These are phyloP conservation scores for Columbina picui DNA, from an alignment of 2,113 vertebrate genomes.

Conservation along the genomic window DNA sequence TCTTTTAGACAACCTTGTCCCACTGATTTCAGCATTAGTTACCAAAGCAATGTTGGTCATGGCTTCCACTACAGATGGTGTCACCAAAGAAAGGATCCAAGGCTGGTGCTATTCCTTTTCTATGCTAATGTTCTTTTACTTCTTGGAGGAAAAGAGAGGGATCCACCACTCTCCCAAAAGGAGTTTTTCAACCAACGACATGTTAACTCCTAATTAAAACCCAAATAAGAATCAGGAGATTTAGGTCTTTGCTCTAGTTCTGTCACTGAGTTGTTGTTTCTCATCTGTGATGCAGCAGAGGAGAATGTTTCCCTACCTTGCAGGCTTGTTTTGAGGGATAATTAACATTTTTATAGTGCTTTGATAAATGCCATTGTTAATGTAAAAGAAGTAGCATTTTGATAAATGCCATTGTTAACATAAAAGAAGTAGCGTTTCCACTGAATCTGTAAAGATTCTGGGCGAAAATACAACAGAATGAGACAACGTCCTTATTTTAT, in stretches of 20 bases:
- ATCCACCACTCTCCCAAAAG: not conserved
- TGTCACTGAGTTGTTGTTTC: not conserved
- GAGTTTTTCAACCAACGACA: not conserved
- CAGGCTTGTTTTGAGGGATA: constrained; percentile 15
- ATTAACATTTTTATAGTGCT: constrained; percentile 44
- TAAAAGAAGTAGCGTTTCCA: not conserved
- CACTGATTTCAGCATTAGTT: not conserved
- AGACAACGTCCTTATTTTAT: not conserved
- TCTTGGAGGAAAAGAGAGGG: not conserved
- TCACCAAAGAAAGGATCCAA: not conserved
- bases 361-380: constrained; percentile 47
- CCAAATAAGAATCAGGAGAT: not conserved
- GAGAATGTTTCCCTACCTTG: not conserved
- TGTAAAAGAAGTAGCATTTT: not conserved
- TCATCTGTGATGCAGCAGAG: not conserved
- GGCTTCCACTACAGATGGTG: not conserved
- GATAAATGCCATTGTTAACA: not conserved
- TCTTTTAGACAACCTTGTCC: not conserved
- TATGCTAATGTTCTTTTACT: not conserved
- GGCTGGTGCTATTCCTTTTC: not conserved
- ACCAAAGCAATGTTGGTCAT: not conserved
- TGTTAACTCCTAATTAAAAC: not conserved
- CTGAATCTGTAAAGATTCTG: not conserved
- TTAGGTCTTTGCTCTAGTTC: not conserved
- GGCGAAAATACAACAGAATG: not conserved